Conservation (phyloP, 2,888 invertebrate species). For the Teleogryllus oceanicus region DNA sequence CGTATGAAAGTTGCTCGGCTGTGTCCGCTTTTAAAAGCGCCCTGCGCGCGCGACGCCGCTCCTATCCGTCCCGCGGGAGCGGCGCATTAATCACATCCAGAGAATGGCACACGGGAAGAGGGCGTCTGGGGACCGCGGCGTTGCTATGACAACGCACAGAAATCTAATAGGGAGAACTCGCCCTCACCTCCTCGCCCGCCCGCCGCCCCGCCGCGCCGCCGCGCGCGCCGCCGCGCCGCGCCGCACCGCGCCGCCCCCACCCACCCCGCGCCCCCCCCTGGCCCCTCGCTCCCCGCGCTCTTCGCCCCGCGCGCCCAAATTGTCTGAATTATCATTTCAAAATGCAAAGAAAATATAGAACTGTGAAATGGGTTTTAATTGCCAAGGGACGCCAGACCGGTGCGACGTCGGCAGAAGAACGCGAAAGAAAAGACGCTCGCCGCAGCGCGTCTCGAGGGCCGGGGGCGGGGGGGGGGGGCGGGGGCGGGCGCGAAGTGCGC, state of each 20-base stretch:
- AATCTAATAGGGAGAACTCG: conserved; percentile 42
- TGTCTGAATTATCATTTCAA: conserved; percentile 45
- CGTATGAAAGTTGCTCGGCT: conserved; percentile 10
- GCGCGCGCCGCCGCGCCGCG: conserved; percentile 23
- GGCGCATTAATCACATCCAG: conserved; percentile 51
- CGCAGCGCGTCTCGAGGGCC: too few relatives aligned
- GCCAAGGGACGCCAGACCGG: conserved; percentile 35
- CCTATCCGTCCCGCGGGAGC: conserved; percentile 44
- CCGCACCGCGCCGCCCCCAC: conserved; percentile 27
- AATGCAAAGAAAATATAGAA: conserved; percentile 43
- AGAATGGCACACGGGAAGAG: conserved; percentile 43
- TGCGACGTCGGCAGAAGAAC: neutral
- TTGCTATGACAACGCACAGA: conserved; percentile 42
- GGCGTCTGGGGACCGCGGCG: conserved; percentile 42
- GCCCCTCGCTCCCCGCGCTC: conserved; percentile 24
- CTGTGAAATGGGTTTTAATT: conserved; percentile 41
- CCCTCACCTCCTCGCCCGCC: conserved; percentile 28
- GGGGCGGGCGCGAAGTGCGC: neutral
- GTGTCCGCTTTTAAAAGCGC: conserved; percentile 37
- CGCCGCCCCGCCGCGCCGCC: conserved; percentile 30
- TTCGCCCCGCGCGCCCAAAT: conserved; percentile 40
- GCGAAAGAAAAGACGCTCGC: neutral
- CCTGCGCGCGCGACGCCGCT: conserved; percentile 40
- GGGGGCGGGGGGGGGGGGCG: neutral
- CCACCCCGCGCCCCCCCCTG: conserved; percentile 29